Percentiles rank a stretch among this genome's conserved stretches.
phyloP scores from a whole-genome alignment of 2,797 vertebrate genomes.

The Peromyscus eremicus region DNA sequence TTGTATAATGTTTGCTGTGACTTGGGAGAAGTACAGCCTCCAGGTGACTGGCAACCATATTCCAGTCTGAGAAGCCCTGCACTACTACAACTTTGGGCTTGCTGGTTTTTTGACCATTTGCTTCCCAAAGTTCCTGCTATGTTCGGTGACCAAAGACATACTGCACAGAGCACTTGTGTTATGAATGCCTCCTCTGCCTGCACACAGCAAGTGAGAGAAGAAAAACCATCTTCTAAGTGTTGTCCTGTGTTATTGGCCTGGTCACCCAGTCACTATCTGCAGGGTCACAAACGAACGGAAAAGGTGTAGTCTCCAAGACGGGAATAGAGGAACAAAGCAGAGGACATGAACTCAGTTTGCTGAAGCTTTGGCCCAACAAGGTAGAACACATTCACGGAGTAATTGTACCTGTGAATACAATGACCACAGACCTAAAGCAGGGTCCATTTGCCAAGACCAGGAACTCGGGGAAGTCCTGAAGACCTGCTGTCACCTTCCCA shows the following conservation, averaged over 20 bases:
- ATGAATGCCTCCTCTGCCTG: neutral
- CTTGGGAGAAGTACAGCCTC: neutral
- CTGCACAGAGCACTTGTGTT: neutral
- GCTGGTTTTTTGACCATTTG: neutral
- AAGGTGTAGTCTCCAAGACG: neutral
- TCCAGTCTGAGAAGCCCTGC: neutral
- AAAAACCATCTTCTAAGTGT: neutral
- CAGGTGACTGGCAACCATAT: fast-evolving
- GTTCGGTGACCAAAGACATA: neutral
- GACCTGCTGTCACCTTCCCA: neutral
- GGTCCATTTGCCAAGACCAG: neutral
- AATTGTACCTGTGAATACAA: neutral
- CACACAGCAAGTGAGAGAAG: neutral
- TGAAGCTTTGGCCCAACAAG: neutral
- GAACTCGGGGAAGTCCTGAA: neutral
- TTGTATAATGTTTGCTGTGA: neutral
- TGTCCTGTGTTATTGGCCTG: neutral
- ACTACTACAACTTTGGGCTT: neutral
- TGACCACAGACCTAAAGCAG: neutral
- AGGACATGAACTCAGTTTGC: neutral
- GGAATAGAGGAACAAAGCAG: neutral
- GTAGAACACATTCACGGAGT: neutral
- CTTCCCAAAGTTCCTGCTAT: neutral
- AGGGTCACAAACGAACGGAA: neutral
- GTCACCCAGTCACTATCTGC: neutral